These are phyloP conservation scores for Argopecten irradians DNA, from an alignment of 1,140 invertebrate species.

Conservation along the genomic window DNA sequence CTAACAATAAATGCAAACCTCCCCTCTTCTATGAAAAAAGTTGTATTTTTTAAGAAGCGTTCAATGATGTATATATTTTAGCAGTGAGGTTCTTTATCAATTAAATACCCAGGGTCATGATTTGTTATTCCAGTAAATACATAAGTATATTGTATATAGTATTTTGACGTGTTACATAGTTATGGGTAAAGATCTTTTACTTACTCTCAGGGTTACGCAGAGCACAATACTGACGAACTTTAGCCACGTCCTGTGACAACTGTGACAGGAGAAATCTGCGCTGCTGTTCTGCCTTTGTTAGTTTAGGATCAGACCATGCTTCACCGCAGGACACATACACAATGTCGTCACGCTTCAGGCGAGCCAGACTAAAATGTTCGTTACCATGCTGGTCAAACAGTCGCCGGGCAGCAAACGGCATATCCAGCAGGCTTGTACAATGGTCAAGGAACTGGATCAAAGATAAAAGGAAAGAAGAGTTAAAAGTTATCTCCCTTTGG, in stretches of 20 bases:
- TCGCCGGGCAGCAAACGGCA: slow-evolving; percentile 75
- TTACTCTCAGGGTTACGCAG: slow-evolving; percentile 72
- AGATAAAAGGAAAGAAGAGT: not conserved
- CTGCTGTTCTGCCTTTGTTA: slow-evolving; percentile 73
- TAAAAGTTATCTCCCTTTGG: not conserved
- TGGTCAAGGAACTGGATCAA: slow-evolving; percentile 74
- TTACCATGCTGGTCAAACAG: slow-evolving; percentile 74
- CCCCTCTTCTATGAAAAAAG: too few species aligned
- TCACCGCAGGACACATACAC: slow-evolving; percentile 76
- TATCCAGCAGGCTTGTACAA: slow-evolving; percentile 71
- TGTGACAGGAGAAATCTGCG: slow-evolving; percentile 70
- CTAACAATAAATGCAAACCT: too few species aligned
- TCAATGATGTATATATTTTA: too few species aligned
- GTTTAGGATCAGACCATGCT: slow-evolving; percentile 72
- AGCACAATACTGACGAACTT: slow-evolving; percentile 72
- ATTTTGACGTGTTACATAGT: too few species aligned
- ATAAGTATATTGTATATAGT: too few species aligned
- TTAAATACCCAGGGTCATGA: too few species aligned
- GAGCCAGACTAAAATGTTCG: slow-evolving; percentile 73
- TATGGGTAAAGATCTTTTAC: slow-evolving; percentile 30
- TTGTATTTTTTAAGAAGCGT: too few species aligned
- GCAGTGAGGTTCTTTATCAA: too few species aligned
- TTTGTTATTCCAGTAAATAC: too few species aligned
- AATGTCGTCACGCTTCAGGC: slow-evolving; percentile 70
- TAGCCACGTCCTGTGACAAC: slow-evolving; percentile 72